Conservation (phyloP, 2,113 vertebrate species). For the Scolopax mira region DNA sequence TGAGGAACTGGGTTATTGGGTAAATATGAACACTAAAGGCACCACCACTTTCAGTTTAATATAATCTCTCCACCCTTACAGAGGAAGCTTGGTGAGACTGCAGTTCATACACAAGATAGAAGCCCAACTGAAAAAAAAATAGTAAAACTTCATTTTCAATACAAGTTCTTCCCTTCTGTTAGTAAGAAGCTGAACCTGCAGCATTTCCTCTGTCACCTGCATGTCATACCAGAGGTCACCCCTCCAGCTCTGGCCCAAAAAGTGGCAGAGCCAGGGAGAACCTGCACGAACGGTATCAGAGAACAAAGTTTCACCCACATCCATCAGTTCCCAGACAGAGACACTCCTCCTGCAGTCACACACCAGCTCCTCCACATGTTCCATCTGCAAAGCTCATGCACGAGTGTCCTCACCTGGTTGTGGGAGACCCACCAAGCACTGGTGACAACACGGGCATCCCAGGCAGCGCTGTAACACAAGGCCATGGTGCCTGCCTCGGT, state of each 20-base stretch:
- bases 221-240: rapidly evolving
- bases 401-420: conserved; percentile 82
- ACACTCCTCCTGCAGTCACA: rapidly evolving
- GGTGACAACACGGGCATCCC: conserved; percentile 96
- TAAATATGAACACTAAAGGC: background rate
- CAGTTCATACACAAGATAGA: background rate
- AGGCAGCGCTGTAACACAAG: conserved; percentile 96
- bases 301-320: rapidly evolving
- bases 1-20: background rate
- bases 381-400: background rate
- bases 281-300: rapidly evolving
- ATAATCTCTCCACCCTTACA: rapidly evolving
- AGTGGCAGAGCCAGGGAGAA: background rate
- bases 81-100: background rate
- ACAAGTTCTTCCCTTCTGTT: background rate
- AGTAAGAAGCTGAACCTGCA: background rate
- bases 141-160: background rate
- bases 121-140: background rate
- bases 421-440: conserved; percentile 99
- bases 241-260: background rate
- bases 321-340: background rate
- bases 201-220: background rate
- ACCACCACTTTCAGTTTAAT: rapidly evolving
- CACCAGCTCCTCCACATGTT: background rate
- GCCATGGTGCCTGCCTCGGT: conserved; percentile 95